These are phyloP conservation scores for Chaenodraco wilsoni DNA, from an alignment of 2,797 vertebrate genomes.

Conservation along the genomic window DNA sequence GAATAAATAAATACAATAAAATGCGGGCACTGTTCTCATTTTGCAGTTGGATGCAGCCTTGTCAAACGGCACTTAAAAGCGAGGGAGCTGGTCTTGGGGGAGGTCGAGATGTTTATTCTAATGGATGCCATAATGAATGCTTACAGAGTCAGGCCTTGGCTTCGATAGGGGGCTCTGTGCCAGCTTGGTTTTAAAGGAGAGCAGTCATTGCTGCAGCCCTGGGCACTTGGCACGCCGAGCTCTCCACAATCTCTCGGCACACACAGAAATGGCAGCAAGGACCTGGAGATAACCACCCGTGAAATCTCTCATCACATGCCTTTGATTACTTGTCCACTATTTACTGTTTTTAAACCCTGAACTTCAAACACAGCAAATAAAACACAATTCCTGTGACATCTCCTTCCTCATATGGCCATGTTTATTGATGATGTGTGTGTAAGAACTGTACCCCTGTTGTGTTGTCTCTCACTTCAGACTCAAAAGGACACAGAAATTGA, in stretches of 20 bases:
- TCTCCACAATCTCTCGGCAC: constrained; percentile 78
- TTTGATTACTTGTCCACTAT: constrained; percentile 83
- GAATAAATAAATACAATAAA: constrained; percentile 86
- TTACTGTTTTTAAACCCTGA: constrained; percentile 81
- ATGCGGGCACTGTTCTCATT: constrained; percentile 79
- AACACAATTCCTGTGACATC: constrained; percentile 65
- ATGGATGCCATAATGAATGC: constrained; percentile 86
- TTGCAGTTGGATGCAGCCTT: constrained; percentile 80
- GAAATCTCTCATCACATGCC: constrained; percentile 84
- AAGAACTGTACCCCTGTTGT: constrained; percentile 57
- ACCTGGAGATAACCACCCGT: constrained; percentile 83
- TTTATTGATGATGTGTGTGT: constrained; percentile 65
- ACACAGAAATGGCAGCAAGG: constrained; percentile 79
- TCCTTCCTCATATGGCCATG: constrained; percentile 48
- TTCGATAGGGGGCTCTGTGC: constrained; percentile 81
- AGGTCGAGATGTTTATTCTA: constrained; percentile 87
- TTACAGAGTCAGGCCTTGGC: constrained; percentile 79
- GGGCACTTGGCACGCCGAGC: constrained; percentile 81
- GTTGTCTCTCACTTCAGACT: constrained; percentile 43
- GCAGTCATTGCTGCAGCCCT: constrained; percentile 78
- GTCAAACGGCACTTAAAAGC: constrained; percentile 83
- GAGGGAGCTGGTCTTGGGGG: constrained; percentile 75
- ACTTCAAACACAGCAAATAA: constrained; percentile 79
- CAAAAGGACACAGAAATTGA: constrained; percentile 25
- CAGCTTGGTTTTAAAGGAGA: constrained; percentile 83